These are phyloP conservation scores for Spinus pinus DNA, from an alignment of 2,797 vertebrate genomes.

Conservation along the genomic window DNA sequence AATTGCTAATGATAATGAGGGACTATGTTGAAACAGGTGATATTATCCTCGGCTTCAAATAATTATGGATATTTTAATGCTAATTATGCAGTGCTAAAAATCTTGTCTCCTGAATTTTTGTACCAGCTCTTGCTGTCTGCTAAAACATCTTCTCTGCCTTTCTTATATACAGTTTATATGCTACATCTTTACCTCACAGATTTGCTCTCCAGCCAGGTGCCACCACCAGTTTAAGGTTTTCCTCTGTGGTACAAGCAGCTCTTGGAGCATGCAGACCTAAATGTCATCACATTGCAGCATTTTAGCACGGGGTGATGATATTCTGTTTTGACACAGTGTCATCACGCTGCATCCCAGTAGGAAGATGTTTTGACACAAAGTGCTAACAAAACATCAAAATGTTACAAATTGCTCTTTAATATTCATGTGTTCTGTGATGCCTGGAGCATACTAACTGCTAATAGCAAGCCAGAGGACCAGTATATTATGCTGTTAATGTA, in stretches of 20 bases:
- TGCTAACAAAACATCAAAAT: constrained; percentile 63
- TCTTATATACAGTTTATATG: neutral
- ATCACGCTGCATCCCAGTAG: neutral
- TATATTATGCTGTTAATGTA: neutral
- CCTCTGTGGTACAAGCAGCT: neutral
- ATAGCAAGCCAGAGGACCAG: neutral
- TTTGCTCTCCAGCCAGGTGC: neutral
- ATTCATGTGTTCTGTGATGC: constrained; percentile 38
- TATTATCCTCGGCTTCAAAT: neutral
- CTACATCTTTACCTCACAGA: neutral
- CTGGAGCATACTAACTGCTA: constrained; percentile 22
- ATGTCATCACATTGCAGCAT: constrained; percentile 22
- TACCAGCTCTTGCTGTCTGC: neutral
- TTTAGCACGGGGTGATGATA: neutral
- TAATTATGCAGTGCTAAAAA: neutral
- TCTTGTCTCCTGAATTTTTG: neutral
- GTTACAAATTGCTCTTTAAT: constrained; percentile 50
- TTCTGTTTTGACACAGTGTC: constrained; percentile 61
- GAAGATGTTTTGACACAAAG: constrained; percentile 61
- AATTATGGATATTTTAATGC: neutral
- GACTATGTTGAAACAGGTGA: neutral
- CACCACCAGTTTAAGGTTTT: neutral
- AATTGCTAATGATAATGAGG: neutral
- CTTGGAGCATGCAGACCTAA: neutral
- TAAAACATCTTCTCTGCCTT: neutral